Evolutionary conservation across 2,888 invertebrate species (phyloP).

Genomic region (Silvanus unidentatus): DNA sequence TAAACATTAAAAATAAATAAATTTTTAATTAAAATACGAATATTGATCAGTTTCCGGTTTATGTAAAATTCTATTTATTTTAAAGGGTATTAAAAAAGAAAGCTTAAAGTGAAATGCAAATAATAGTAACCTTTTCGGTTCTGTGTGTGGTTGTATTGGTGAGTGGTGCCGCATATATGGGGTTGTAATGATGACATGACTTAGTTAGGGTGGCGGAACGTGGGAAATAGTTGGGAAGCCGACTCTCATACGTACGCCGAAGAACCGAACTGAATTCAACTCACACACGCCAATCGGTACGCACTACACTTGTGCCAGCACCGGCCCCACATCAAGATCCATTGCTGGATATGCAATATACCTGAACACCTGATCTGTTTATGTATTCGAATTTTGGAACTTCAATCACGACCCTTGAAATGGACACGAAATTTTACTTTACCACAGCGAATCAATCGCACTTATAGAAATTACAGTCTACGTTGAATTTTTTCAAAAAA

Average conservation of each 20-base stretch:
- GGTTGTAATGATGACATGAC: constrained; percentile 40
- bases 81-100: too few species aligned
- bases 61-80: too few species aligned
- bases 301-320: constrained; percentile 14
- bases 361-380: constrained; percentile 1
- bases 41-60: too few species aligned
- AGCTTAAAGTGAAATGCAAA: constrained; percentile 27
- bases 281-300: constrained; percentile 27
- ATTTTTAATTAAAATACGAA: too few species aligned
- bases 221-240: constrained; percentile 42
- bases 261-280: constrained; percentile 21
- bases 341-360: constrained; percentile 3
- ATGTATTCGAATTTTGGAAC: not conserved
- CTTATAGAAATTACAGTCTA: too few species aligned
- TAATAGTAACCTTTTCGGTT: constrained; percentile 24
- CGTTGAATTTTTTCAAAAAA: too few species aligned
- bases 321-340: constrained; percentile 10
- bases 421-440: not conserved
- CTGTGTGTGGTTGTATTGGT: not conserved
- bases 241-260: constrained; percentile 40
- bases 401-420: not conserved
- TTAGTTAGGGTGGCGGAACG: constrained; percentile 41
- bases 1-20: too few species aligned
- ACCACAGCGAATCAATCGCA: too few species aligned
- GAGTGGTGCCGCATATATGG: constrained; percentile 27